A percentile compares a stretch with the other conserved stretches of the same genome.
phyloP scores from a whole-genome alignment of 2,888 invertebrate genomes.

The Monoplex corrugatus region DNA sequence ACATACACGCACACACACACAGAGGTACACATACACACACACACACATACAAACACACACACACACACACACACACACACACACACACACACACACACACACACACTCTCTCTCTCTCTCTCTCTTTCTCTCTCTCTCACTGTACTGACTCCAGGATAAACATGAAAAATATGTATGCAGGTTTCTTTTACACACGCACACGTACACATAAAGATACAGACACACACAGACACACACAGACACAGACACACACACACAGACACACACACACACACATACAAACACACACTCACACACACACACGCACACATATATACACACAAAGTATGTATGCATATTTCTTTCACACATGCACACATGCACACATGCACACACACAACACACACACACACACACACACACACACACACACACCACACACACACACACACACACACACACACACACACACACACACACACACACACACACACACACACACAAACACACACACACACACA shows the following conservation, averaged over 20 bases:
- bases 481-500: neutral
- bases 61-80: neutral
- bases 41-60: neutral
- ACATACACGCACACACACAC: neutral
- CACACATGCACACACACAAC: neutral
- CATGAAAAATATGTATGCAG: too few relatives aligned
- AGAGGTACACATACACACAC: neutral
- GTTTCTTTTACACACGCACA: neutral
- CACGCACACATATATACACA: neutral
- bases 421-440: slow-evolving; percentile 5
- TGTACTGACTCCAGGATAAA: neutral
- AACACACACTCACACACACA: neutral
- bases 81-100: neutral
- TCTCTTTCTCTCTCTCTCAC: neutral
- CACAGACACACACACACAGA: neutral
- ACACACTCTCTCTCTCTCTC: neutral
- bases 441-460: too few relatives aligned
- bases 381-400: neutral
- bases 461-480: neutral
- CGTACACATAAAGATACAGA: neutral
- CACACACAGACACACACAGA: neutral
- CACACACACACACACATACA: neutral
- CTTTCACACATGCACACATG: too few relatives aligned
- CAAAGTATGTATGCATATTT: too few relatives aligned
- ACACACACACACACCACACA: too few relatives aligned